Evolutionary conservation across 1,140 invertebrate genomes (phyloP).

Genomic region (Samia ricini): DNA sequence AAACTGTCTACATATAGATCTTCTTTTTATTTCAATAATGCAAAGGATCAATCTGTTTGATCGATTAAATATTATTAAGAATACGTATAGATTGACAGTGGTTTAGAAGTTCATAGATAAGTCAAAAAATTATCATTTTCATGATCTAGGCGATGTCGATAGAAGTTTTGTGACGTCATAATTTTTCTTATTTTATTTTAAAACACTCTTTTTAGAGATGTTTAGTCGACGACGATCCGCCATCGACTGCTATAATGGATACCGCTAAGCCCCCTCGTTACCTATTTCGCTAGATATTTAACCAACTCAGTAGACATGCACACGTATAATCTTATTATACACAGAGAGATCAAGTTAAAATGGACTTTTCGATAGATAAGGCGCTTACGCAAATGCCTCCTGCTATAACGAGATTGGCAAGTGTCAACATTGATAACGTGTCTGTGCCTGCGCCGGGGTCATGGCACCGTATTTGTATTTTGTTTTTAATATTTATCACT

Average conservation of each 20-base stretch:
- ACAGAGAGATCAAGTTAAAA: constrained; percentile 24
- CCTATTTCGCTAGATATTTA: constrained; percentile 22
- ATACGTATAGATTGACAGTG: too few relatives aligned
- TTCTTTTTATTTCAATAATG: too few relatives aligned
- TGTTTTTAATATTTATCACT: constrained; percentile 25
- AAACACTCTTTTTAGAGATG: constrained; percentile 25
- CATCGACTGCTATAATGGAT: constrained; percentile 53
- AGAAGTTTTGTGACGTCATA: neutral
- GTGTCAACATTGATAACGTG: constrained; percentile 65
- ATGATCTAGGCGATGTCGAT: neutral
- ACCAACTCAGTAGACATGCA: neutral
- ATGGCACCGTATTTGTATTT: constrained; percentile 47
- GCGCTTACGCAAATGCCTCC: constrained; percentile 71
- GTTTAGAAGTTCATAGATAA: too few relatives aligned
- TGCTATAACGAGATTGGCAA: constrained; percentile 52
- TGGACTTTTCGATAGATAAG: constrained; percentile 41
- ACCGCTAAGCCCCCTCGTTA: constrained; percentile 48
- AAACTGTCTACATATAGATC: too few relatives aligned
- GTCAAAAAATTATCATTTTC: too few relatives aligned
- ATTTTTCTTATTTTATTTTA: constrained; percentile 8
- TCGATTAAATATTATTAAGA: too few relatives aligned
- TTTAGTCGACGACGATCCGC: constrained; percentile 62
- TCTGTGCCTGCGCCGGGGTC: constrained; percentile 53
- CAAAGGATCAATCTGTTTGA: too few relatives aligned
- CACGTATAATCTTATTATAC: neutral